Base-by-base conservation (phyloP, 2,888 invertebrate species). In the Diadegma fenestrale region DNA sequence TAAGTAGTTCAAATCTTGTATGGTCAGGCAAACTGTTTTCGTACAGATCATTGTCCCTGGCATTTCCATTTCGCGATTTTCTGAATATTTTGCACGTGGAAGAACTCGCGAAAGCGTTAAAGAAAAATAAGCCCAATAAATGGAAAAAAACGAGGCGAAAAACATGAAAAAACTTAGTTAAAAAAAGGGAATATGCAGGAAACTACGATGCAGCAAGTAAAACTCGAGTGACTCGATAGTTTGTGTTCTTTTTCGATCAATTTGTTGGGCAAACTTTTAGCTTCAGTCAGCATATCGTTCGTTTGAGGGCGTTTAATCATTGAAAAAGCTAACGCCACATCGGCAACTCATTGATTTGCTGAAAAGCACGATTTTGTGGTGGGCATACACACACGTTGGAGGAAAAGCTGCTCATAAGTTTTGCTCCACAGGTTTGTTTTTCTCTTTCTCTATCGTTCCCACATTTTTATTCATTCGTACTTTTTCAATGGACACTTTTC, bases 391-490 rank as follows among this genome's bases (percentile, higher is more conserved):
- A n/a, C 33, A 4, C 30, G 76, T 73, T 77, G 58, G 83, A 26
- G 58, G 73, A 43, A 83, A 83, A 80, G 73, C 80, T 86, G 45
- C 86, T 80, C 86, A 69, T 83, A 86, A 86, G 83, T 86, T 86
- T 86, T 80, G 68, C 86, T 83, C 83, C 71, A 86, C 86, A 86
- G 83, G 80, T 86, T 83, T 86, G 77, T 73, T 85, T 82, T 78
- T 76, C 85, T 80, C 75, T 51, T 78, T 80, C 73, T 82, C 79
- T 82, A 80, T 66, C 80, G 61, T 71, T 69, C 84, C 82, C 86
- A 63, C 71, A 72, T 82, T 81, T 73, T 75, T 85, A 80, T 87
- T 85, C 78, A 76, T 76, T 80, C 48, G 48, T 80, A 71, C 54
- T 71, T 58, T 80, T 78, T 77, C 51, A 76, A 64, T 63, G 43